These are phyloP conservation scores for Charina bottae DNA, from an alignment of 2,113 vertebrate species.

Conservation along the genomic window DNA sequence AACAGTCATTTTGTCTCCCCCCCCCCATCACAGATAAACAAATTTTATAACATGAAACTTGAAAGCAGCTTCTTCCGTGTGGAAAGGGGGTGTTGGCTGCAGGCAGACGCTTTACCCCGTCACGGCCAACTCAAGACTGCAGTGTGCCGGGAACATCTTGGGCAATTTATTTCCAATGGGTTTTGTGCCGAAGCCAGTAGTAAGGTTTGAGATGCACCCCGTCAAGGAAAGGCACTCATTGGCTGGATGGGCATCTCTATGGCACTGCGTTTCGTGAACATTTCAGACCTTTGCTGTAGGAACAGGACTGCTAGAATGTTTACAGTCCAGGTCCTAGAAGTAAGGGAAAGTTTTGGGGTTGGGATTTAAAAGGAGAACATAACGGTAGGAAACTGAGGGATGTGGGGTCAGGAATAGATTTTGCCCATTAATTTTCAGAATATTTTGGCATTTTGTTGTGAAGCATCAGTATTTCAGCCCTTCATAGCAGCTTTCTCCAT, in stretches of 20 bases:
- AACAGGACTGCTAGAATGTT: neutral
- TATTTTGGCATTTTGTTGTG: neutral
- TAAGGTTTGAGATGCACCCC: neutral
- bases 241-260: neutral
- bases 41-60: constrained; percentile 9
- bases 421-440: neutral
- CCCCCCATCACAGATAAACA: neutral
- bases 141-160: neutral
- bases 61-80: neutral
- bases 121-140: neutral
- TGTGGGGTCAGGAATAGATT: neutral
- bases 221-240: neutral
- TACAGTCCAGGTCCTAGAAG: neutral
- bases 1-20: neutral
- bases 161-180: neutral
- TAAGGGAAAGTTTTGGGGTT: neutral
- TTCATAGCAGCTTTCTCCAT: neutral
- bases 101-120: neutral
- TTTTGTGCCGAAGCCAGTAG: too few species aligned
- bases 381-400: neutral
- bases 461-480: neutral
- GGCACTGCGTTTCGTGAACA: neutral
- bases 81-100: neutral
- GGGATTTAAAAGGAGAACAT: neutral
- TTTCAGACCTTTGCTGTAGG: neutral